Base-by-base conservation (phyloP, 2,797 vertebrate genomes). In the Siniperca undulata region DNA sequence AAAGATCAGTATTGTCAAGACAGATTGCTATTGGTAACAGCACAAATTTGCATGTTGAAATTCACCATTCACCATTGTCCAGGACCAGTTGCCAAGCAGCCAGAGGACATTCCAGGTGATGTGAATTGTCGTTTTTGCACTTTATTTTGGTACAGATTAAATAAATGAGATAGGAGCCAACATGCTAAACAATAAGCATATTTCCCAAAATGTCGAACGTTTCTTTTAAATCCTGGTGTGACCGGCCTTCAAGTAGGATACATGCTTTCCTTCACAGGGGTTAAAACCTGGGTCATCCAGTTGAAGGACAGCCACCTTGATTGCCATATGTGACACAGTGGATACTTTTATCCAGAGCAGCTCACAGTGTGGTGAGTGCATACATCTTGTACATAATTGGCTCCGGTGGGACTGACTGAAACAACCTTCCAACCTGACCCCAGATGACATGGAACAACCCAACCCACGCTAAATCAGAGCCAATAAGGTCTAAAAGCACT, bases 361-460 rank as follows among this genome's bases (percentile, higher is more conserved):
- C 69, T 75, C 80, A 53, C 59, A 46, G 52, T 46, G n/a, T 40
- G 70, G 42, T 4, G 62, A 74, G 50, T 68, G 24, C 50, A 77
- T 83, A 70, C 74, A 53, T 83, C 72, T 76, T 59, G 66, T 52
- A 55, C 70, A 75, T 88, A 88, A 88, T 91, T 90, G 74, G 90
- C 80, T 91, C 81, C 70, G 1, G 17, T 67, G 86, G 89, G 85
- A 91, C 27, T 24, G 38, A 78, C 79, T 59, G 65, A 71, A 71
- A 69, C 73, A 77, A 77, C 86, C 74, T 81, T 86, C 55, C 77
- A 66, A 59, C 78, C 84, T 87, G 88, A 92, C 89, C 87, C 74
- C 50, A 9, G 61, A 71, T 62, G 82, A 84, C 86, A 81, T 20
- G 65, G 56, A 80, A 66, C 73, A 79, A 62, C 66, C 77, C 67